Evolutionary conservation across 2,797 vertebrate genomes (phyloP).

Genomic region (Liparis tanakae): DNA sequence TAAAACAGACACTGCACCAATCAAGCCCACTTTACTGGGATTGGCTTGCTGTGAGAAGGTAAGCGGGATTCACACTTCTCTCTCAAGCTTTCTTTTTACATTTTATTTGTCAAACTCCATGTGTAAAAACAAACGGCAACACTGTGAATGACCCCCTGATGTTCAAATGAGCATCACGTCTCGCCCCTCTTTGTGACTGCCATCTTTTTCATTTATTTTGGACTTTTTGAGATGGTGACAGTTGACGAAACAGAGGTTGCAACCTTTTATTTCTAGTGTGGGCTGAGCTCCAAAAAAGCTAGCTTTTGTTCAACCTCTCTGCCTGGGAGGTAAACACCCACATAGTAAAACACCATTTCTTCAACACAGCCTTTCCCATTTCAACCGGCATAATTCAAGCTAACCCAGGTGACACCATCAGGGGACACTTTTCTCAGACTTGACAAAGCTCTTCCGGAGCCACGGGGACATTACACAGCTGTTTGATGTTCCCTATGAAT

Average conservation of each 20-base stretch:
- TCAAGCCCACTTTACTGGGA: neutral
- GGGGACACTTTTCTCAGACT: neutral
- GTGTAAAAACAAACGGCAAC: neutral
- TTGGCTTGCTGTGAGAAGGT: neutral
- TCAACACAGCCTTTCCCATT: neutral
- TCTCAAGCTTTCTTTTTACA: neutral
- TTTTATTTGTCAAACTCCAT: neutral
- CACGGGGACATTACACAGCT: neutral
- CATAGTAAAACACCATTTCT: neutral
- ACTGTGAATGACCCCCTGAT: neutral
- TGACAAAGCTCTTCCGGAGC: neutral
- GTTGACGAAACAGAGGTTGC: neutral
- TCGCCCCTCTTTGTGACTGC: neutral
- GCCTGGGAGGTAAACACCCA: neutral
- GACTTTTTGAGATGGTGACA: neutral
- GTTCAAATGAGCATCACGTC: slow-evolving; percentile 8
- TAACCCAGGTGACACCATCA: neutral
- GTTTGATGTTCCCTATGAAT: neutral
- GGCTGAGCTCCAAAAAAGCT: neutral
- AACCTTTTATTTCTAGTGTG: neutral
- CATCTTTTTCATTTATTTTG: neutral
- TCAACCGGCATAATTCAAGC: neutral
- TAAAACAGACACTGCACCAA: neutral
- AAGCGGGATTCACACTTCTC: neutral
- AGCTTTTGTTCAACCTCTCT: neutral